Percentiles rank a stretch among this genome's conserved stretches.
Conservation (phyloP, 2,888 invertebrate genomes). For the Ectropis crepuscularia region DNA sequence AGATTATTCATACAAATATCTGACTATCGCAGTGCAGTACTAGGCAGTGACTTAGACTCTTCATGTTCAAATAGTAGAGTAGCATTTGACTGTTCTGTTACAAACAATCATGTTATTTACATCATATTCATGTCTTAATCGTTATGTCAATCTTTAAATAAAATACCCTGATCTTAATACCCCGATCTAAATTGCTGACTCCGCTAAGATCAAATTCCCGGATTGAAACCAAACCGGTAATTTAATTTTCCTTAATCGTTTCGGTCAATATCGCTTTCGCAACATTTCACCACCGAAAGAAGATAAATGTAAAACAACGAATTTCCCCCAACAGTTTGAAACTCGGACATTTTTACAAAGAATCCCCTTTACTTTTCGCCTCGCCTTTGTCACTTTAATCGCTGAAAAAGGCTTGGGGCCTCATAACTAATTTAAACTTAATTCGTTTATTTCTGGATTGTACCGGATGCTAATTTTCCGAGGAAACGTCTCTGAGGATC, state of each 20-base stretch:
- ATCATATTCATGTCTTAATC: too few relatives aligned
- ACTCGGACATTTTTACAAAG: conserved; percentile 22
- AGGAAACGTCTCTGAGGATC: conserved; percentile 38
- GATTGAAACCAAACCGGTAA: not conserved
- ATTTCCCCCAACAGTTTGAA: conserved; percentile 21
- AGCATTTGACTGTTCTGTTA: too few relatives aligned
- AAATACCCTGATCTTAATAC: too few relatives aligned
- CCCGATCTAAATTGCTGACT: too few relatives aligned
- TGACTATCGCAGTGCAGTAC: too few relatives aligned
- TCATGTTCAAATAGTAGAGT: too few relatives aligned
- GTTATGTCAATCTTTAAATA: too few relatives aligned
- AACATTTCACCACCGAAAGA: conserved; percentile 10
- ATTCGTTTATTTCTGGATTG: conserved; percentile 58
- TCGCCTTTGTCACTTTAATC: conserved; percentile 50
- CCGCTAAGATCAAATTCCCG: too few relatives aligned
- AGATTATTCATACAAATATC: too few relatives aligned
- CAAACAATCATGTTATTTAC: too few relatives aligned
- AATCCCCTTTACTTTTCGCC: conserved; percentile 16
- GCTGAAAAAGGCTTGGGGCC: conserved; percentile 46
- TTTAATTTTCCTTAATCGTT: not conserved
- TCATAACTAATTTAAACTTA: conserved; percentile 62
- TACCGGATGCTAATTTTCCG: conserved; percentile 47
- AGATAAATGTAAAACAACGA: conserved; percentile 26
- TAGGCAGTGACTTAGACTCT: too few relatives aligned
- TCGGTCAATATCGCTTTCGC: not conserved